Conservation (phyloP, 2,888 invertebrate species). For the Hetaerina titia region DNA sequence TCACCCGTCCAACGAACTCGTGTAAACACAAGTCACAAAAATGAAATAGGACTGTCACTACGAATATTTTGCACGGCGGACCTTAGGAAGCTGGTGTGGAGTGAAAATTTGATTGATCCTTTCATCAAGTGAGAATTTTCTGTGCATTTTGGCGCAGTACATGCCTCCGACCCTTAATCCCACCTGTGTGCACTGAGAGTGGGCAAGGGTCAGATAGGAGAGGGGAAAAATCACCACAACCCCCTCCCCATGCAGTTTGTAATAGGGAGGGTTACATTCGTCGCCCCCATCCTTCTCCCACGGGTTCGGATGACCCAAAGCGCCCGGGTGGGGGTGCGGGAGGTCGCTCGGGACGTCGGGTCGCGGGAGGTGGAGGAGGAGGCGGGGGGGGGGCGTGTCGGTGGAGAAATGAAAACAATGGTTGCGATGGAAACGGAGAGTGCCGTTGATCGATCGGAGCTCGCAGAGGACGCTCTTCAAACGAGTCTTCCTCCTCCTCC, state of each 20-base stretch:
- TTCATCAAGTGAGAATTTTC: too few species aligned
- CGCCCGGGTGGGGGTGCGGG: neutral
- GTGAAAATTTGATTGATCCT: too few species aligned
- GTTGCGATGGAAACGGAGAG: slow-evolving; percentile 46
- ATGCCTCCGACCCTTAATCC: neutral
- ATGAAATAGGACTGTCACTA: too few species aligned
- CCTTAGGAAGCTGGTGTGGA: too few species aligned
- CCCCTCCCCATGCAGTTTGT: neutral
- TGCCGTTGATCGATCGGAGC: slow-evolving; percentile 22
- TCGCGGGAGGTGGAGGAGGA: neutral
- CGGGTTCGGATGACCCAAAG: slow-evolving; percentile 6
- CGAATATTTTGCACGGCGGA: too few species aligned
- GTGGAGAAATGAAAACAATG: slow-evolving; percentile 60
- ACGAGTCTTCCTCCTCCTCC: neutral
- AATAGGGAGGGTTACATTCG: neutral
- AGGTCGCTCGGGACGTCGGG: neutral
- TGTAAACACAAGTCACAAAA: too few species aligned
- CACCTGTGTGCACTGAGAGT: neutral
- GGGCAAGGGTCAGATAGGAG: neutral
- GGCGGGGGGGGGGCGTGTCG: neutral
- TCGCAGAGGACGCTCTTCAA: neutral
- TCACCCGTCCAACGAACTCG: too few species aligned
- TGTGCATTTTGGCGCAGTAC: neutral
- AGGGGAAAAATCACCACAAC: neutral
- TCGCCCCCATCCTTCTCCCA: neutral